Evolutionary conservation across 2,113 vertebrate genomes (phyloP).

Genomic region (Brienomyrus brachyistius): DNA sequence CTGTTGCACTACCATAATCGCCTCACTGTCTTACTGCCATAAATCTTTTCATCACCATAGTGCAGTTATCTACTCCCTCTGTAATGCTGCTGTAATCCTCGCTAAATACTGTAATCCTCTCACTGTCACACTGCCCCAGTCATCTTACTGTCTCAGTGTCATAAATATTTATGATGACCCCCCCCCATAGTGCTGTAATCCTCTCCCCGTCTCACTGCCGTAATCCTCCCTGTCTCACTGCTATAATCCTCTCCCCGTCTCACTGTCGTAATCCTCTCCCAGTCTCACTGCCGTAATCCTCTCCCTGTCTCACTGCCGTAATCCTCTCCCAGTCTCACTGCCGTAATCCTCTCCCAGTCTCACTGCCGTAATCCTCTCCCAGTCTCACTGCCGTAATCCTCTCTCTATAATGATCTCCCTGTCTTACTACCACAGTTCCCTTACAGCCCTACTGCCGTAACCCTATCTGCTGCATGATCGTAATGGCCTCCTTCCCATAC

Average conservation of each 20-base stretch:
- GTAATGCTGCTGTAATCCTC: background rate
- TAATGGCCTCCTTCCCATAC: background rate
- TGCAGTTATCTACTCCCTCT: background rate
- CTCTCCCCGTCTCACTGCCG: background rate
- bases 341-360: background rate
- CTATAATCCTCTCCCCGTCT: background rate
- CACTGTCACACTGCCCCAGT: background rate
- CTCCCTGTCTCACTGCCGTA: background rate
- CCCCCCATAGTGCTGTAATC: too few species aligned
- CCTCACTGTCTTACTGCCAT: background rate
- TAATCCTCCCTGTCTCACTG: background rate
- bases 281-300: background rate
- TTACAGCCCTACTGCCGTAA: background rate
- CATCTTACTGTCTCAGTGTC: background rate
- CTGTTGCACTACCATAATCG: background rate
- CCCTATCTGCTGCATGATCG: background rate
- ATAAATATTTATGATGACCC: too few species aligned
- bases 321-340: background rate
- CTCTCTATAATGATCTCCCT: background rate
- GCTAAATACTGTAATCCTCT: background rate
- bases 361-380: background rate
- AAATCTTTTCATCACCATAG: background rate
- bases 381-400: background rate
- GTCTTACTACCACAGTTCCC: background rate
- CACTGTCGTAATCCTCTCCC: background rate